Evolutionary conservation across 2,797 vertebrate species (phyloP).

Genomic region (Darevskia nairensis): DNA sequence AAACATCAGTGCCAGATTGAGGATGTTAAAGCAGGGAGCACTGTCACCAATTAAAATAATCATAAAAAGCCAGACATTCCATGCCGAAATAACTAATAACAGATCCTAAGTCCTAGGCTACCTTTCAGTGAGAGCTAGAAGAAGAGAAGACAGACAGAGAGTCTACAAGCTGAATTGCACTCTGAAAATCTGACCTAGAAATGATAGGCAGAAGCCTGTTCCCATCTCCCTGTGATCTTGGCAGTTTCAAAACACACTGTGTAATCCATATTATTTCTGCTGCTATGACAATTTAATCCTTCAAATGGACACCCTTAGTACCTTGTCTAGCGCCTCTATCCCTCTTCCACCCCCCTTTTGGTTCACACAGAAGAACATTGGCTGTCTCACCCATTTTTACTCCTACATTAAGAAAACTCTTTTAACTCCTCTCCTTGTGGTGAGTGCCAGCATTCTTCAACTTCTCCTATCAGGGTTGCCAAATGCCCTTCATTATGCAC

Average conservation of each 20-base stretch:
- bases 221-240: constrained; percentile 18
- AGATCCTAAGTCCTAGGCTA: neutral
- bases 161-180: neutral
- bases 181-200: neutral
- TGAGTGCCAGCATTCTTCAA: constrained; percentile 11
- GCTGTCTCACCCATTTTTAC: constrained; percentile 11
- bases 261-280: constrained; percentile 13
- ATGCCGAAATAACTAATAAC: constrained; percentile 62
- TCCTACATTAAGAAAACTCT: constrained; percentile 17
- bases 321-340: neutral
- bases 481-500: constrained; percentile 23
- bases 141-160: constrained; percentile 8
- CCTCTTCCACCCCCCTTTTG: neutral
- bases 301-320: neutral
- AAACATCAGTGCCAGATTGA: constrained; percentile 54
- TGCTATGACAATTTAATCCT: neutral
- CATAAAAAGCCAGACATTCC: constrained; percentile 70
- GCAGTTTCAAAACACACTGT: neutral
- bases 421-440: constrained; percentile 51
- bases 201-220: constrained; percentile 29
- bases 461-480: constrained; percentile 15
- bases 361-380: constrained; percentile 10
- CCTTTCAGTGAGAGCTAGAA: constrained; percentile 55
- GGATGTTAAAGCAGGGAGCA: constrained; percentile 48
- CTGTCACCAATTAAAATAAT: constrained; percentile 71